Evolutionary conservation across 1,140 invertebrate genomes (phyloP), one percentile per base, ranked within the genome.

Genomic region (Plectrocnemia conspersa): DNA sequence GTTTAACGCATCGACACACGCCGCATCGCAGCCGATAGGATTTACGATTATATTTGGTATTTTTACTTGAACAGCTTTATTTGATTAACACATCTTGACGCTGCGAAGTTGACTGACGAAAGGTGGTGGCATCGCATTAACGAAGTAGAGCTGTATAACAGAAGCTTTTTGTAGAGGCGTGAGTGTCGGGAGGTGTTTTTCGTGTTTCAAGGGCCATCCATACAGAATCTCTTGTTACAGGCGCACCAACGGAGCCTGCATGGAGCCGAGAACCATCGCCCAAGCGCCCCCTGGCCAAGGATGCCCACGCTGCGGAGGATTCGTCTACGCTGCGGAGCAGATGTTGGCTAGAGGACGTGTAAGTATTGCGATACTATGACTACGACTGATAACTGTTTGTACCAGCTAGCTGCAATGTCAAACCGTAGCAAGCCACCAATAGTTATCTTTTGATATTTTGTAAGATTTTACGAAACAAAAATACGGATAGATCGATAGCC

Each of bases 311-410:
- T 95, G 92, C 69, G 90, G 89, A 42, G 92, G 92, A 61, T 92
- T 78, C 68, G 92, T 95, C 16, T 96, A 93, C 72, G 90, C 89
- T 54, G 92, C 92, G 42, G 92, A 95, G 74, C 90, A 93, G 74
- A 94, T 93, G 90, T 78, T 93, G 66, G 91, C 90, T 55, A 82
- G 88, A 63, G 91, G 90, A 78, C 80, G 85, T 77, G 88, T 91
- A 77, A 86, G 81, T 79, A n/a, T n/a, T n/a, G n/a, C n/a, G n/a
- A n/a, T n/a, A n/a, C n/a, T n/a, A n/a, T n/a, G n/a, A n/a, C n/a
- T n/a, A n/a, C n/a, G n/a, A n/a, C n/a, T n/a, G n/a, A n/a, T n/a
- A n/a, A n/a, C n/a, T n/a, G n/a, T n/a, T n/a, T n/a, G n/a, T n/a
- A n/a, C n/a, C n/a, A n/a, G n/a, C n/a, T n/a, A n/a, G n/a, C n/a